Base-by-base conservation (phyloP, 1,140 invertebrate species). In the Stegodyphus mimosarum region DNA sequence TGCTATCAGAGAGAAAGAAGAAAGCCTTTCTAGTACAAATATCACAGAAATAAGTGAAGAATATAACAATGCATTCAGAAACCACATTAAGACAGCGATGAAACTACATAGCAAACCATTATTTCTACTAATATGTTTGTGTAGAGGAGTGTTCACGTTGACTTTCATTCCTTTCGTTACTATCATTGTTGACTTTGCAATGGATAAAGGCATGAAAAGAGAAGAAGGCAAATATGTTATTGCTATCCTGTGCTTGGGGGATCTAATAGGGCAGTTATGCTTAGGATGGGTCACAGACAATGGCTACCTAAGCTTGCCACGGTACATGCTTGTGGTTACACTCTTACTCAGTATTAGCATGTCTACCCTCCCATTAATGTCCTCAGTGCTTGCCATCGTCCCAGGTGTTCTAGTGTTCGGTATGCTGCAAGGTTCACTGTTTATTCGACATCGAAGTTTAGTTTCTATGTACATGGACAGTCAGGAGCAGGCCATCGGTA, bases 131-230 rank as follows among this genome's bases (percentile, higher is more conserved):
- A 72, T 86, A 15, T 86, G 74, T 48, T 7, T 86, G 5, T 86
- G 74, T 9, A n/a, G 83, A 6, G 75, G 66, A 10, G 75, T 86
- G 18, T 72, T 71, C 50, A 71, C 78, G 33, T 15, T 86, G 49
- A 86, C 74, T 15, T 86, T 86, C 7, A 63, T 86, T 11, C 83
- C 83, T n/a, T 18, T 86, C 49, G 74, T 86, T 17, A 86, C 83
- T 5, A 73, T 86, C 10, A n/a, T 86, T 15, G 83, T 86, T 6
- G 83, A 86, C 48, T 86, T 86, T 51, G 67, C 74, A 0, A 72
- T 86, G 74, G 83, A 86, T 17, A 50, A 78, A 33, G 83, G 83
- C 7, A 10, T 86, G 6, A 13, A 7, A 7, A 15, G 55, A 9
- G 67, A 49, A 6, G 48, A 67, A 15, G 83, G 67, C 6, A 86